These are phyloP conservation scores for Ictidomys tridecemlineatus DNA, from an alignment of 2,113 vertebrate genomes.

Conservation along the genomic window DNA sequence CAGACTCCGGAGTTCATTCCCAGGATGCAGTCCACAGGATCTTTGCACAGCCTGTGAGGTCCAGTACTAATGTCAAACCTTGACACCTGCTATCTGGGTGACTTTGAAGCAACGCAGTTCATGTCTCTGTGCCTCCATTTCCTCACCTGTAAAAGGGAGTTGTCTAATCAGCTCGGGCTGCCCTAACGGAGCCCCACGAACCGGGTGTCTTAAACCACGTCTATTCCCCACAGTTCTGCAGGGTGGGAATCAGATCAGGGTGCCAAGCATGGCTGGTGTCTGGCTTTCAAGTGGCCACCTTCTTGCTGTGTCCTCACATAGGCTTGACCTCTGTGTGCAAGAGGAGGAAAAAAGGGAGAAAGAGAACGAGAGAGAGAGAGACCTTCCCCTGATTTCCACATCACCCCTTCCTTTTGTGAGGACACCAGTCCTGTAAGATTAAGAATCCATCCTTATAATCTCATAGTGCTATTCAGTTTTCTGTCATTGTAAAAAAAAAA, in stretches of 20 bases:
- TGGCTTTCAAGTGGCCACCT: background rate
- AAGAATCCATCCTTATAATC: background rate
- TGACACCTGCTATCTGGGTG: background rate
- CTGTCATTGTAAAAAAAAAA: background rate
- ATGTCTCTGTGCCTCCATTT: background rate
- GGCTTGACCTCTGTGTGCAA: background rate
- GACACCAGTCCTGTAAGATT: background rate
- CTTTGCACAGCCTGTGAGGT: background rate
- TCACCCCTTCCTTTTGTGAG: background rate
- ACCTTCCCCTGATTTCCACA: no score
- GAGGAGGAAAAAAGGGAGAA: no score
- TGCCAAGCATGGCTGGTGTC: background rate
- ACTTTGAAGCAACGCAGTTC: background rate
- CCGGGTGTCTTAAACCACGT: background rate
- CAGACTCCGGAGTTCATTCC: background rate
- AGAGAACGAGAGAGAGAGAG: background rate
- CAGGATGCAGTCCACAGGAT: background rate
- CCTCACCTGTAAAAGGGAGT: background rate
- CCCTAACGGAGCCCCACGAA: background rate
- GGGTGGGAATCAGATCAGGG: background rate
- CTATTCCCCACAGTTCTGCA: background rate
- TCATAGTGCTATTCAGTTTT: background rate
- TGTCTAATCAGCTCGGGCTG: background rate
- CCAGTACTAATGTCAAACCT: background rate
- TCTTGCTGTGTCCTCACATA: background rate